phyloP scores from a whole-genome alignment of 35 echinoderm and acorn worm genomes.

The Heliocidaris erythrogramma region DNA sequence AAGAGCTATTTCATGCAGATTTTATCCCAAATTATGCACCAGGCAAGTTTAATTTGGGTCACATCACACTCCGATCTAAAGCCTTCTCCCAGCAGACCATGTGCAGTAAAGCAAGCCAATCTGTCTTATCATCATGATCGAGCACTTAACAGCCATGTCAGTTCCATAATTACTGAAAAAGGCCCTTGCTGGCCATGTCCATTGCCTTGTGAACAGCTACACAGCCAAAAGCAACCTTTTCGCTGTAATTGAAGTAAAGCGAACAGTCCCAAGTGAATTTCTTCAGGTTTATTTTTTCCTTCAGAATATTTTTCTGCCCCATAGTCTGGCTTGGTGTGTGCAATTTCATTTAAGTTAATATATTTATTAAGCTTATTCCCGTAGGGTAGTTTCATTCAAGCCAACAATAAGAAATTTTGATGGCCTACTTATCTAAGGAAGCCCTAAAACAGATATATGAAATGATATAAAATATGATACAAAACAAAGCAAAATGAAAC shows the following conservation, averaged over 20 bases:
- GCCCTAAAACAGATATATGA: no score
- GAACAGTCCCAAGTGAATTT: conserved; percentile 4
- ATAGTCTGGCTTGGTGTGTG: no score
- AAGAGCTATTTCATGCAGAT: neutral
- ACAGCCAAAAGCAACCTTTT: neutral
- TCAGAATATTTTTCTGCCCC: neutral
- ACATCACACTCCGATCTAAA: neutral
- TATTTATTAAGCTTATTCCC: no score
- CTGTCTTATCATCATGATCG: neutral
- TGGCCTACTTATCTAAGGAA: no score
- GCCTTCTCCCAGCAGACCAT: neutral
- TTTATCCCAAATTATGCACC: neutral
- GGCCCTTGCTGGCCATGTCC: neutral
- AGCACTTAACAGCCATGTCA: conserved; percentile 2
- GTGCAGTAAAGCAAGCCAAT: conserved; percentile 15
- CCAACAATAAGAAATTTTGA: no score
- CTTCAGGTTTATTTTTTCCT: neutral
- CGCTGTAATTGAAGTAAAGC: neutral
- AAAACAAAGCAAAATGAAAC: no score
- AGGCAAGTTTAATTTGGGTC: conserved; percentile 10
- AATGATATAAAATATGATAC: no score
- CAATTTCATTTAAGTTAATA: no score
- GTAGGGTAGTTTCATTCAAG: no score
- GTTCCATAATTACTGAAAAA: neutral
- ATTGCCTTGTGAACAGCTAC: neutral